These are phyloP conservation scores for Drosophila willistoni DNA, from an alignment of 1,140 invertebrate species.

Conservation along the genomic window DNA sequence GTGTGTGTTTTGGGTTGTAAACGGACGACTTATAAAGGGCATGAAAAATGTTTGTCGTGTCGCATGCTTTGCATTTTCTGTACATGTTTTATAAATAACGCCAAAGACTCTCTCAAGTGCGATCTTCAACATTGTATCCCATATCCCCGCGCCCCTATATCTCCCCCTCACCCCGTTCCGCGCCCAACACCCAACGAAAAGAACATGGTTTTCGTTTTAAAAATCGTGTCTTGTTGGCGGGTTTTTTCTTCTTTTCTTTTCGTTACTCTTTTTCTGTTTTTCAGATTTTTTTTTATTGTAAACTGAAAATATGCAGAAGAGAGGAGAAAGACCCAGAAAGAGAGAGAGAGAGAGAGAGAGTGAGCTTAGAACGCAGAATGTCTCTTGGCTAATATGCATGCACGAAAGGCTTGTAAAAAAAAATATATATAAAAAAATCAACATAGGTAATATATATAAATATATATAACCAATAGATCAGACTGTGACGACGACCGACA, in stretches of 20 bases:
- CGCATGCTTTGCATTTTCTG: slow-evolving; percentile 75
- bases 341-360: not conserved
- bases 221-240: slow-evolving; percentile 79
- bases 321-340: slow-evolving; percentile 16
- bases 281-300: slow-evolving; percentile 24
- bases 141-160: not conserved
- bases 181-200: slow-evolving; percentile 9
- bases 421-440: not conserved
- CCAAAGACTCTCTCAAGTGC: slow-evolving; percentile 56
- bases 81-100: slow-evolving; percentile 80
- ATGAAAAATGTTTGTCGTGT: slow-evolving; percentile 76
- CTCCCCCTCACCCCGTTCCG: not conserved
- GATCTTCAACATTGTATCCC: slow-evolving; percentile 9
- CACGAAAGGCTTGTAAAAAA: slow-evolving; percentile 31
- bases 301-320: slow-evolving; percentile 57
- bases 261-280: slow-evolving; percentile 7
- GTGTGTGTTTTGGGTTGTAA: not conserved
- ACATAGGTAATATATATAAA: not conserved
- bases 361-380: slow-evolving; percentile 63
- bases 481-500: slow-evolving; percentile 32
- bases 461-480: slow-evolving; percentile 74
- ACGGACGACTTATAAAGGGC: slow-evolving; percentile 70
- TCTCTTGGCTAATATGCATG: slow-evolving; percentile 77
- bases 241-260: slow-evolving; percentile 45
- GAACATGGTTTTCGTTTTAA: slow-evolving; percentile 80